phyloP scores from a whole-genome alignment of 1,140 invertebrate species.

The Drosophila melanica region DNA sequence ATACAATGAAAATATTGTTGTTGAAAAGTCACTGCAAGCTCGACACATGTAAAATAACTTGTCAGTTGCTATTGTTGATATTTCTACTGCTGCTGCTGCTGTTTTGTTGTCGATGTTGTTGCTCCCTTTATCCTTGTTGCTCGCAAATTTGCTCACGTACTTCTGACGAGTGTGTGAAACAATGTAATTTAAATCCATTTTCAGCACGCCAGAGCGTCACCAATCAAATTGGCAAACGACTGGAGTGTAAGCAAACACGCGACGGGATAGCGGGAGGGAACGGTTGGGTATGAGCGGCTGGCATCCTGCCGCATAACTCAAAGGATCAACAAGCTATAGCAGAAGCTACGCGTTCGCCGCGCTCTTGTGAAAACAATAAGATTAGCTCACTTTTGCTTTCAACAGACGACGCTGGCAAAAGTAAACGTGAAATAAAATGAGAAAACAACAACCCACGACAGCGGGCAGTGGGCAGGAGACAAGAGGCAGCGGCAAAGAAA shows the following conservation, averaged over 20 bases:
- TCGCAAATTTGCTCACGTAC: slow-evolving; percentile 47
- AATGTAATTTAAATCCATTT: slow-evolving; percentile 83
- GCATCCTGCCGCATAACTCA: slow-evolving; percentile 68
- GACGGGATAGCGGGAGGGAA: background rate
- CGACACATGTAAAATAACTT: slow-evolving; percentile 49
- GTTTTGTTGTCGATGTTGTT: slow-evolving; percentile 2
- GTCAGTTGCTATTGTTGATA: slow-evolving; percentile 51
- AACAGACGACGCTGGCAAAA: slow-evolving; percentile 24
- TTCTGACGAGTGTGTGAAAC: slow-evolving; percentile 56
- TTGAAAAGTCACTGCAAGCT: slow-evolving; percentile 65
- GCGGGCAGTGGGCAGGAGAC: slow-evolving; percentile 10
- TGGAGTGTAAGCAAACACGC: slow-evolving; percentile 65
- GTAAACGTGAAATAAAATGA: slow-evolving; percentile 48
- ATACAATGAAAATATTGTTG: slow-evolving; percentile 78
- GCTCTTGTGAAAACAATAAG: slow-evolving; percentile 79
- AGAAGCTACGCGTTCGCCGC: slow-evolving; percentile 43
- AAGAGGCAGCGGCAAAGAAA: slow-evolving; percentile 54
- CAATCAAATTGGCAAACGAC: slow-evolving; percentile 81
- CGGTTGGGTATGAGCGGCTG: background rate
- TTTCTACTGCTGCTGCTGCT: slow-evolving; percentile 5
- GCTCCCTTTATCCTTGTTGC: slow-evolving; percentile 6
- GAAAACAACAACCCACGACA: slow-evolving; percentile 24
- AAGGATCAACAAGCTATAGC: slow-evolving; percentile 67
- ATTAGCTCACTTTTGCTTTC: slow-evolving; percentile 76
- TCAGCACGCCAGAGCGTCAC: slow-evolving; percentile 69